Evolutionary conservation across 2,888 invertebrate genomes (phyloP).

Genomic region (Micropterix aruncella): DNA sequence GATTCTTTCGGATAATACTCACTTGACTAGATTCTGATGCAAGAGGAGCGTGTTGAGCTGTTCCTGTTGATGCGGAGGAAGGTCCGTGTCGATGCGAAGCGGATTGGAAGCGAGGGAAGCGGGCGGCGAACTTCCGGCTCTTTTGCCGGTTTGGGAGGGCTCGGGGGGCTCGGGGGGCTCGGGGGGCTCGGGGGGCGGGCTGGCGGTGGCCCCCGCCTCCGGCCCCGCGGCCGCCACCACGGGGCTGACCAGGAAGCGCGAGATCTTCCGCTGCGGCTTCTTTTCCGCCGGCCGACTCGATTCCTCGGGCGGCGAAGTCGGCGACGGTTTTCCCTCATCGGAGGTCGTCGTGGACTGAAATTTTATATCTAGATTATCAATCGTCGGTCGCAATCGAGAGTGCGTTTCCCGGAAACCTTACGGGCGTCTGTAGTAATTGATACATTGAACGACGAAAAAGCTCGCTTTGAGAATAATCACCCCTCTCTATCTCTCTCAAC

Average conservation of each 20-base stretch:
- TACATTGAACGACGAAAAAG: no score
- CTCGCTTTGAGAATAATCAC: no score
- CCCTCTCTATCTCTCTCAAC: no score
- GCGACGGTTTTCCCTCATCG: constrained; percentile 23
- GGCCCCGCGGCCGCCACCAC: constrained; percentile 36
- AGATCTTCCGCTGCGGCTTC: constrained; percentile 56
- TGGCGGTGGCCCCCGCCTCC: constrained; percentile 13
- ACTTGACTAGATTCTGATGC: background rate
- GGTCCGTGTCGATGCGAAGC: background rate
- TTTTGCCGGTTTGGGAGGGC: constrained; percentile 5
- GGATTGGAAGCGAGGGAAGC: background rate
- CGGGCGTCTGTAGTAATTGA: no score
- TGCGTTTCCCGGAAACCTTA: no score
- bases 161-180: no score
- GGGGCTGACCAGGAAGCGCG: constrained; percentile 70
- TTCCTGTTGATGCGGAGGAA: background rate
- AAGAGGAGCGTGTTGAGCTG: background rate
- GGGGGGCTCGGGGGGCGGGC: constrained; percentile 8
- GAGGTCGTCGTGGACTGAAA: constrained; percentile 23
- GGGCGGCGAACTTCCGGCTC: constrained; percentile 2
- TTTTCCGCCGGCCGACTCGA: constrained; percentile 24
- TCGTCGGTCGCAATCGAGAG: no score
- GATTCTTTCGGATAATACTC: no score
- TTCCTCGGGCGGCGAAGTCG: background rate
- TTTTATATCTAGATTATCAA: no score